phyloP scores from a whole-genome alignment of 2,113 vertebrate species.

The Agapornis roseicollis region DNA sequence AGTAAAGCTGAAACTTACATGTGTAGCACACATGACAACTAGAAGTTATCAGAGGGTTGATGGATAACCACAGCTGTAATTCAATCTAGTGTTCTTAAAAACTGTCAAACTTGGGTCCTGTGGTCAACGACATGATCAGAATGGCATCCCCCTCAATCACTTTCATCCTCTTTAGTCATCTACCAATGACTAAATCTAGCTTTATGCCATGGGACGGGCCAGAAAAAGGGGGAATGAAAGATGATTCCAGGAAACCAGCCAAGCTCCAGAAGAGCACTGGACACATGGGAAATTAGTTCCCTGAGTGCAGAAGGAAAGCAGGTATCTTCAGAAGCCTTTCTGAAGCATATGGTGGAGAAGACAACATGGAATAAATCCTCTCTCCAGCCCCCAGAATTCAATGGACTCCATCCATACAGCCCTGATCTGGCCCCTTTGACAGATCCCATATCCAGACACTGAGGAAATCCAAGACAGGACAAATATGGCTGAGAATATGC shows the following conservation, averaged over 20 bases:
- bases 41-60: not conserved
- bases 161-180: not conserved
- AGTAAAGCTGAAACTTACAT: not conserved
- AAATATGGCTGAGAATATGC: not conserved
- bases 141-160: not conserved
- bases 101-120: not conserved
- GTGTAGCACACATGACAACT: not conserved
- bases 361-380: rapidly evolving
- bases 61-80: not conserved
- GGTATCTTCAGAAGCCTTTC: not conserved
- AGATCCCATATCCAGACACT: not conserved
- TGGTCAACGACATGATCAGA: not conserved
- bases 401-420: not conserved
- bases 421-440: not conserved
- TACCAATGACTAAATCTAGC: not conserved
- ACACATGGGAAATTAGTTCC: not conserved
- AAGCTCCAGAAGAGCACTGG: not conserved
- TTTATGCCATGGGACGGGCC: not conserved
- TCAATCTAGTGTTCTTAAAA: not conserved
- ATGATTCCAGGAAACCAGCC: not conserved
- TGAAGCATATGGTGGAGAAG: not conserved
- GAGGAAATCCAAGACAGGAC: not conserved
- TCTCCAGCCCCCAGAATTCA: not conserved
- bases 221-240: not conserved
- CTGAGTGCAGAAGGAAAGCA: not conserved